A percentile compares a stretch with the other conserved stretches of the same genome.
phyloP scores from a whole-genome alignment of 92 coral and sea anemone species.

The Epizoanthus ramosus region DNA sequence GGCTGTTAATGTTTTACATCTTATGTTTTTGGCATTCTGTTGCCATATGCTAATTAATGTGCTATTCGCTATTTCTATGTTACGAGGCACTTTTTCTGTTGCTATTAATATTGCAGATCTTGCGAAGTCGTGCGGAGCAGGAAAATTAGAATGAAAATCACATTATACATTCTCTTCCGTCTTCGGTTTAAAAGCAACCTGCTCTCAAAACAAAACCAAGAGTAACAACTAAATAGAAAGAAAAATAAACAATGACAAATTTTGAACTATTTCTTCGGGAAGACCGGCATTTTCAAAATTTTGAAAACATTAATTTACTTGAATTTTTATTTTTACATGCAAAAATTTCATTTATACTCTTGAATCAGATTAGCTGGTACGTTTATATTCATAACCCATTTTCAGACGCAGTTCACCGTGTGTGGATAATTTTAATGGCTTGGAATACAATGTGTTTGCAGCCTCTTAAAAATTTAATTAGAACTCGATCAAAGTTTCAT shows the following conservation, averaged over 20 bases:
- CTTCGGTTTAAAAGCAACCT: constrained; percentile 5
- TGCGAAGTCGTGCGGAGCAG: constrained; percentile 25
- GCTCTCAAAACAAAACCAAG: not conserved
- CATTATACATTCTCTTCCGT: not conserved
- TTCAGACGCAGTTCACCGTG: not conserved
- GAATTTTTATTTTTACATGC: not conserved
- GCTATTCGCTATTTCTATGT: not conserved
- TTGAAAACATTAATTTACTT: not conserved
- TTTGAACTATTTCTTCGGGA: too few species aligned
- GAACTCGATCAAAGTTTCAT: constrained; percentile 9
- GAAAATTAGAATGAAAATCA: not conserved
- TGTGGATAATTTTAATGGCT: not conserved
- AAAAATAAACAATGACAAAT: too few species aligned
- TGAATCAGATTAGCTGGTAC: not conserved
- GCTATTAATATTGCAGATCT: not conserved
- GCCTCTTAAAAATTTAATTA: constrained; percentile 39
- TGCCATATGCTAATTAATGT: not conserved
- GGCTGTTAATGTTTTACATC: not conserved
- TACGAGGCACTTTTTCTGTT: constrained; percentile 10
- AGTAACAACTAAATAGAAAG: not conserved
- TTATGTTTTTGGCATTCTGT: not conserved
- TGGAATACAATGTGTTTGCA: constrained; percentile 16
- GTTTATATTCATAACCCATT: not conserved
- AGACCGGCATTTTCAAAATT: too few species aligned
- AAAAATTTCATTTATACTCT: not conserved